Evolutionary conservation across 37 sponge, comb jelly and placozoan genomes (phyloP), one percentile per base, ranked within the genome.

Genomic region (Chondrosia reniformis): DNA sequence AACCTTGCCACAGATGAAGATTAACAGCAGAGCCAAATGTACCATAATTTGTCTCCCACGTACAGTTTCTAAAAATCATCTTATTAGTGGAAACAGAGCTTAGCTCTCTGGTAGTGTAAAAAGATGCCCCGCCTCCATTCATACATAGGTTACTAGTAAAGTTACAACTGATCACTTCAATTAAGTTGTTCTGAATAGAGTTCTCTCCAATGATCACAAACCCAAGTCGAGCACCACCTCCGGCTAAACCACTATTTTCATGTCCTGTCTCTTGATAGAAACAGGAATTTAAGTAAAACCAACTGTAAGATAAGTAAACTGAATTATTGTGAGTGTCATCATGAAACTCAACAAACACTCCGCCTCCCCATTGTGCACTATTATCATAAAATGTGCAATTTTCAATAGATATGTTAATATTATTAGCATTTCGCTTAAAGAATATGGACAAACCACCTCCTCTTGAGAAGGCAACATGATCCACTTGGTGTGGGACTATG

Each of bases 361-460:
- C 79, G 0, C 88, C 88, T 36, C 84, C 89, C 71, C 72, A 83
- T 0, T 74, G 34, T 0, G 80, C 89, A 5, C 5, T 13, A 33
- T 83, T 83, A 27, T 57, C 1, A 0, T 0, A 2, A 34, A 83
- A 83, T 5, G 1, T 1, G 36, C 84, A 82, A 41, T 82, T 30
- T 22, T 41, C 45, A 27, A 87, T 45, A 12, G 40, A 45, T 30
- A 88, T 25, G 0, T 31, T 10, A 36, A 80, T 83, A 0, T 46
- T n/a, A 27, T 33, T 42, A 4, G 80, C 45, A 21, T 36, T 63
- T 8, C 89, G 84, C 44, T 80, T 83, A 54, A 88, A 80, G 46
- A 37, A 34, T 24, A 88, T 55, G 10, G 89, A 61, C 38, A 80
- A 54, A 22, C 84, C 89, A 25, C 89, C 89, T 32, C 89, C 89